phyloP scores from a whole-genome alignment of 2,888 invertebrate genomes.

The Noctua janthe region DNA sequence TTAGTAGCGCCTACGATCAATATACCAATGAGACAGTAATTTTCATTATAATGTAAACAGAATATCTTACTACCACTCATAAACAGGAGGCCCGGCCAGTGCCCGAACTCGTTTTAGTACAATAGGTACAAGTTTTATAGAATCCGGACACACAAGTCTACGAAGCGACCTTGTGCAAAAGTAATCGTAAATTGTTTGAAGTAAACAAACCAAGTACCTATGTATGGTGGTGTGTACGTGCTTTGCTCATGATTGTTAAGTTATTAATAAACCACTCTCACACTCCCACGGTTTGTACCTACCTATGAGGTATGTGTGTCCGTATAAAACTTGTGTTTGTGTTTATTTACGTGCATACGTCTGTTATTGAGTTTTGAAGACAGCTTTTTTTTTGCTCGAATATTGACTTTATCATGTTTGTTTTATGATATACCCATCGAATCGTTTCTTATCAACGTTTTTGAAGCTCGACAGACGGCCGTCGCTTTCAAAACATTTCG shows the following conservation, averaged over 20 bases:
- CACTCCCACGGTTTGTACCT: not conserved
- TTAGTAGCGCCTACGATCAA: not conserved
- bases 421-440: not conserved
- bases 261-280: constrained; percentile 19
- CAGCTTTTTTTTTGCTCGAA: not conserved
- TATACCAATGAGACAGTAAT: not conserved
- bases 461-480: not conserved
- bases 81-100: not conserved
- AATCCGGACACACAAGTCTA: constrained; percentile 19
- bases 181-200: constrained; percentile 13
- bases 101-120: not conserved
- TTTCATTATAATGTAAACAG: constrained; percentile 1
- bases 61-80: not conserved
- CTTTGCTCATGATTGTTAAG: not conserved
- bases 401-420: too few species aligned
- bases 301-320: too few species aligned
- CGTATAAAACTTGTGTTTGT: not conserved
- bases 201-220: constrained; percentile 44
- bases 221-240: not conserved
- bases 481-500: not conserved
- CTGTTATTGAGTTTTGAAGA: not conserved
- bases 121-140: constrained; percentile 13
- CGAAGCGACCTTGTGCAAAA: constrained; percentile 34
- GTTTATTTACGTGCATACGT: not conserved
- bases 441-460: not conserved